A percentile compares a stretch with the other conserved stretches of the same genome.
phyloP scores from a whole-genome alignment of 30 jellyfish, hydroid and myxozoan genomes.

The Clytia hemisphaerica region DNA sequence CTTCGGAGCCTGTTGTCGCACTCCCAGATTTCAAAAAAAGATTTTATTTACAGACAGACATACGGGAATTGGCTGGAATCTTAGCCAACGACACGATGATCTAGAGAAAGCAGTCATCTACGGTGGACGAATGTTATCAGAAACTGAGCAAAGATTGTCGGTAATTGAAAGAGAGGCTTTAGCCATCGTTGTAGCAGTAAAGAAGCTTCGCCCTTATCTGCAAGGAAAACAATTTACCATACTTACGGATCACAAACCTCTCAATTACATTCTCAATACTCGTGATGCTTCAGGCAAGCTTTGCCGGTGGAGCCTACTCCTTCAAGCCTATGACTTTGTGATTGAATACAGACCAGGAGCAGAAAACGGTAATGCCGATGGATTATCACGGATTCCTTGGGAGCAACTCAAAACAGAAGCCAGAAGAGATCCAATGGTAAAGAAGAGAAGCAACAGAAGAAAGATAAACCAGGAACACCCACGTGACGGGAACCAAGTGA shows the following conservation, averaged over 20 bases:
- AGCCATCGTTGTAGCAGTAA: conserved; percentile 38
- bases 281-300: conserved; percentile 39
- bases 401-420: neutral
- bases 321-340: conserved; percentile 36
- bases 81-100: conserved; percentile 37
- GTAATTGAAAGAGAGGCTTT: conserved; percentile 41
- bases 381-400: conserved; percentile 37
- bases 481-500: neutral
- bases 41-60: conserved; percentile 39
- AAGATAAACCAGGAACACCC: too few species aligned
- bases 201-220: conserved; percentile 43
- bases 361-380: conserved; percentile 38
- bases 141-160: conserved; percentile 28
- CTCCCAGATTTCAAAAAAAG: conserved; percentile 30
- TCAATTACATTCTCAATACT: conserved; percentile 42
- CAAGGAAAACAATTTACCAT: conserved; percentile 41
- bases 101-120: conserved; percentile 40
- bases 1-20: conserved; percentile 34
- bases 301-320: conserved; percentile 54
- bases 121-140: conserved; percentile 32
- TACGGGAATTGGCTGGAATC: conserved; percentile 46
- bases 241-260: conserved; percentile 40
- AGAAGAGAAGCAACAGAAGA: too few species aligned
- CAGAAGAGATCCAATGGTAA: too few species aligned
- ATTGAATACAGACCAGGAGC: conserved; percentile 46